Percentiles rank a stretch among this genome's conserved stretches.
Evolutionary conservation across 1,140 invertebrate genomes (phyloP).

Genomic region (Nebria ingens): DNA sequence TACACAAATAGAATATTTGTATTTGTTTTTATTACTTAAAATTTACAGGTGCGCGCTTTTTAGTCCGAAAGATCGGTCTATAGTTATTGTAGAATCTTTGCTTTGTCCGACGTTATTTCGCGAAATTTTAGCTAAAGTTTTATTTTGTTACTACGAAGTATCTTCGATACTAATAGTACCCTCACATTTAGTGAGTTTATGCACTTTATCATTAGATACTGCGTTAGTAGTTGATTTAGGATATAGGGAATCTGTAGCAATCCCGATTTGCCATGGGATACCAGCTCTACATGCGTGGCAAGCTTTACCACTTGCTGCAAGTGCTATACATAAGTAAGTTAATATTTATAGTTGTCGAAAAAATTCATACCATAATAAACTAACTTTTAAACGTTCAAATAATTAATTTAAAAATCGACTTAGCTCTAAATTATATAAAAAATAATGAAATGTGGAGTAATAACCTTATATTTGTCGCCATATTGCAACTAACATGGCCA

Average conservation of each 20-base stretch:
- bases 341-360: neutral
- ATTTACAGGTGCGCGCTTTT: conserved; percentile 71
- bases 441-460: no score
- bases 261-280: conserved; percentile 79
- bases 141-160: conserved; percentile 90
- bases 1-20: neutral
- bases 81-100: conserved; percentile 85
- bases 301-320: conserved; percentile 58
- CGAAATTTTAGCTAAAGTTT: conserved; percentile 79
- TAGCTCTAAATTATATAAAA: neutral
- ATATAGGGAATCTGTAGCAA: conserved; percentile 67
- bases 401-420: neutral
- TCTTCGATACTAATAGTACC: conserved; percentile 40
- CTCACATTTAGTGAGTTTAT: conserved; percentile 66
- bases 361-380: neutral
- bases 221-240: conserved; percentile 80
- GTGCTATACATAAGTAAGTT: conserved; percentile 50
- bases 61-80: conserved; percentile 84
- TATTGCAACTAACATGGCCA: no score
- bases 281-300: conserved; percentile 71
- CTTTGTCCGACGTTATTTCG: conserved; percentile 70
- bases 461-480: no score
- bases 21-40: conserved; percentile 10
- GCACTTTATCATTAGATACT: conserved; percentile 63
- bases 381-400: neutral